Evolutionary conservation across 2,797 vertebrate species (phyloP), one percentile per base, ranked within the genome.

Genomic region (Numenius phaeopus): DNA sequence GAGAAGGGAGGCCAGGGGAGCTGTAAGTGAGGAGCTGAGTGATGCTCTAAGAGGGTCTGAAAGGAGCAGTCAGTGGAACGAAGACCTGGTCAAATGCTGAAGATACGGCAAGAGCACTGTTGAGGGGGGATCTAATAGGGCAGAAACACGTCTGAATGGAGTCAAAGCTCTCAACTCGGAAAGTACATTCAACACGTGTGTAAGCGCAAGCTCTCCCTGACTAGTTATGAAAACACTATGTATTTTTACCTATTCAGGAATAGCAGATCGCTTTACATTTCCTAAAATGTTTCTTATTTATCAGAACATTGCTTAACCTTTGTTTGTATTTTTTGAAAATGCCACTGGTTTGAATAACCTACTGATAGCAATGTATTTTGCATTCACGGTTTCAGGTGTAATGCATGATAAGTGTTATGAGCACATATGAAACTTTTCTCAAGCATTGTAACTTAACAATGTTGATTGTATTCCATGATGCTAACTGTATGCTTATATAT

Each of bases 351-450:
- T 2, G 3, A 78, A 39, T 67, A 81, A 42, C 18, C n/a, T 44
- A 14, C 27, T 30, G 30, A 1, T 27, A 8, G 1, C 23, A 2
- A 1, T 23, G 65, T n/a, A 21, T 73, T 89, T 26, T n/a, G 73
- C 11, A 2, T 57, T 42, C 10, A 1, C 0, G 6, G 39, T 81
- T 94, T 69, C 62, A 67, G 80, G 57, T 94, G 64, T 83, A 20
- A 40, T 1, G 39, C 21, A 0, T 19, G 26, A 19, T 34, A 59
- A 73, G 37, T 8, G 57, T 69, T 87, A 78, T 0, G 42, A 42
- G 77, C 70, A 26, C 50, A 22, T 34, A 37, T 7, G 22, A 75
- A 98, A 94, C 91, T 93, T 92, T 42, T 65, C 57, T 79, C n/a
- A 19, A 42, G 58, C 80, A 29, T 57, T 55, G 57, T 39, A 29